Base-by-base conservation (phyloP, 2,888 invertebrate species). In the Aphidoletes aphidimyza region DNA sequence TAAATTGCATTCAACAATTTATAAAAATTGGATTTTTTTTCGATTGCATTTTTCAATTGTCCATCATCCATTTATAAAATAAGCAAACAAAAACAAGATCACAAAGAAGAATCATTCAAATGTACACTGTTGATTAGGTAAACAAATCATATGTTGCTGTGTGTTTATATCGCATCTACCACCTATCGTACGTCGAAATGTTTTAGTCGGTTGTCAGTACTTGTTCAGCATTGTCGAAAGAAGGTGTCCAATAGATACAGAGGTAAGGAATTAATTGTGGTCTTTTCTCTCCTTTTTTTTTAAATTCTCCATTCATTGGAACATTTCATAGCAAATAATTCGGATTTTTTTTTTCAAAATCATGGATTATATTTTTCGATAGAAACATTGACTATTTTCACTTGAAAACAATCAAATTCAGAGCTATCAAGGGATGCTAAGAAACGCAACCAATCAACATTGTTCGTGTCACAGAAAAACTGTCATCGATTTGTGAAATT, bases 61-160 rank as follows among this genome's bases (percentile, higher is more conserved):
- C n/a, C n/a, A n/a, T n/a, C n/a, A n/a, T n/a, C n/a, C n/a, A n/a
- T n/a, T n/a, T n/a, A n/a, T n/a, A n/a, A n/a, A n/a, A n/a, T n/a
- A n/a, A n/a, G n/a, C n/a, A n/a, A n/a, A n/a, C 47, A 5, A 47
- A 8, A 47, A 47, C 14, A 47, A 17, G 22, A 47, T 47, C 22
- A 54, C 22, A 22, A 54, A 22, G 1, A 9, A 54, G 22, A 54
- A 30, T 69, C 34, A 69, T 69, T 69, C 22, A 54, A 54, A 54
- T 26, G 69, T 69, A 69, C 69, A 69, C 69, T 69, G 69, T 69
- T 37, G 81, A 81, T 37, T 37, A 81, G 81, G 81, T 81, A 37
- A 81, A 81, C 81, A 81, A 81, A 81, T 81, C 81, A 81, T 81
- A 81, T 37, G 81, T 81, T 81, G 36, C 37, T 81, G 37, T 81